A percentile compares a stretch with the other conserved stretches of the same genome.
phyloP scores from a whole-genome alignment of 1,140 invertebrate species.

The Eriocheir sinensis region DNA sequence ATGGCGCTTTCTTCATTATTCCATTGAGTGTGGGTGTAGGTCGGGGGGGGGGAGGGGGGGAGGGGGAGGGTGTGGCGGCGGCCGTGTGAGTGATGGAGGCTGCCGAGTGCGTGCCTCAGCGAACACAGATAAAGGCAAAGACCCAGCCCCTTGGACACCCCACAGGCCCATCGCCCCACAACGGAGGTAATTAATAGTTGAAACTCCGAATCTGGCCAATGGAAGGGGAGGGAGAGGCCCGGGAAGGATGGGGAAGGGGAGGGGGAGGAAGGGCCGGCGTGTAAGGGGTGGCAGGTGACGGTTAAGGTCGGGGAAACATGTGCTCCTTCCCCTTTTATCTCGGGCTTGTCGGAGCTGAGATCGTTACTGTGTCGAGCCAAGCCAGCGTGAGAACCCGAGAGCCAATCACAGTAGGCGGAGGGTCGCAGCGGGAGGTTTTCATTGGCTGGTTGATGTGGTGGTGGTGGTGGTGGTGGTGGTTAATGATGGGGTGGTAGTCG shows the following conservation, averaged over 20 bases:
- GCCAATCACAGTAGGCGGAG: slow-evolving; percentile 38
- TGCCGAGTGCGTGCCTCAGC: not conserved
- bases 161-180: slow-evolving; percentile 5
- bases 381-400: slow-evolving; percentile 37
- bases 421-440: not conserved
- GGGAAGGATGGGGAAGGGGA: not conserved
- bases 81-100: slow-evolving; percentile 1
- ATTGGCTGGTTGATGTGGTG: not conserved
- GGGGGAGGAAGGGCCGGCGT: not conserved
- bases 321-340: slow-evolving; percentile 20
- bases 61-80: not conserved
- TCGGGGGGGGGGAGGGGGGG: not conserved
- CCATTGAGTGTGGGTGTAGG: not conserved
- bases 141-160: slow-evolving; percentile 1
- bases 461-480: not conserved
- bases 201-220: slow-evolving; percentile 45
- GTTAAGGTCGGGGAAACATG: slow-evolving; percentile 44
- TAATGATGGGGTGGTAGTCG: not conserved
- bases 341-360: not conserved
- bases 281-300: slow-evolving; percentile 34
- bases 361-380: slow-evolving; percentile 30
- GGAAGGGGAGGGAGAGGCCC: not conserved
- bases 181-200: slow-evolving; percentile 63
- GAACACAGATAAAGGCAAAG: slow-evolving; percentile 56
- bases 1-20: not conserved